Percentiles rank a stretch among this genome's conserved stretches.
Evolutionary conservation across 64 coral and sea anemone species (phyloP).

Genomic region (Platygyra sinensis): DNA sequence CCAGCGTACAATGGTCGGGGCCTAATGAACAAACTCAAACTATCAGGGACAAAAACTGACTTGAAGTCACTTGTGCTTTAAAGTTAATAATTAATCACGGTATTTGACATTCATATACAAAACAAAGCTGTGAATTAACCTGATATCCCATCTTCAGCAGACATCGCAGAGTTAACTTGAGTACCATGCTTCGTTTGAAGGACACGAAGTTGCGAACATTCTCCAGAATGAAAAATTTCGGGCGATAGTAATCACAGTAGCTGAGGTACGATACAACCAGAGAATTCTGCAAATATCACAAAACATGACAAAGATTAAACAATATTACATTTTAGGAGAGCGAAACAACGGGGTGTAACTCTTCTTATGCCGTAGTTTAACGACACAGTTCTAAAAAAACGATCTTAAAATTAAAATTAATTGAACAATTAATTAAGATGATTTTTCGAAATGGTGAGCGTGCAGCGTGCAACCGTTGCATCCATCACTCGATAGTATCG

Average conservation of each 20-base stretch:
- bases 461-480: too few relatives aligned
- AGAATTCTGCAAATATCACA: constrained; percentile 61
- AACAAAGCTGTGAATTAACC: constrained; percentile 41
- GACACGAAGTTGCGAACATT: constrained; percentile 99
- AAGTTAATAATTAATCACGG: neutral
- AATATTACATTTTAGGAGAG: too few relatives aligned
- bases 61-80: neutral
- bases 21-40: too few relatives aligned
- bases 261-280: constrained; percentile 79
- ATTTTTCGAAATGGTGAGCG: too few relatives aligned
- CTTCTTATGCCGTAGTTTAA: too few relatives aligned
- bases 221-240: constrained; percentile 95
- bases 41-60: neutral
- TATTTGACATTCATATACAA: neutral
- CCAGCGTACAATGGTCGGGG: too few relatives aligned
- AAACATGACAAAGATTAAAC: neutral
- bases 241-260: constrained; percentile 98
- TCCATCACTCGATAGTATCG: too few relatives aligned
- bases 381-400: too few relatives aligned
- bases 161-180: constrained; percentile 90
- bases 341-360: neutral
- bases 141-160: constrained; percentile 97
- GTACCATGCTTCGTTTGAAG: constrained; percentile 93
- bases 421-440: too few relatives aligned
- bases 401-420: too few relatives aligned